Evolutionary conservation across 2,888 invertebrate genomes (phyloP).

Genomic region (Dicycla oo): DNA sequence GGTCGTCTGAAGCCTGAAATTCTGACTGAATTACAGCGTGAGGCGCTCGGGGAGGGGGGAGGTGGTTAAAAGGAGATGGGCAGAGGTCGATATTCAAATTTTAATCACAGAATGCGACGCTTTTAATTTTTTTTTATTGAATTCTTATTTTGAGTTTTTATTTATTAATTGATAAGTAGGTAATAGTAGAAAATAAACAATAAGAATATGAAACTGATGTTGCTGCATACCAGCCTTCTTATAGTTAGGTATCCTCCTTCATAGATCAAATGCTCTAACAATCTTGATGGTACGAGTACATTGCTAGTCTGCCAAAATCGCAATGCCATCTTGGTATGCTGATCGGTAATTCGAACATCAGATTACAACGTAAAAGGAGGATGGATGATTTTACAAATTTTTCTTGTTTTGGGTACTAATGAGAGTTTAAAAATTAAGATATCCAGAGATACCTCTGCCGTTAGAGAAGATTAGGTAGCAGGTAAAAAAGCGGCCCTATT

Average conservation of each 20-base stretch:
- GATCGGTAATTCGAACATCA: slow-evolving; percentile 19
- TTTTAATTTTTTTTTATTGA: slow-evolving; percentile 42
- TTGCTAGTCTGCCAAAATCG: slow-evolving; percentile 12
- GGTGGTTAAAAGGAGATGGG: slow-evolving; percentile 57
- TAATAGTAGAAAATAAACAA: neutral
- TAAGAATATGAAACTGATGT: neutral
- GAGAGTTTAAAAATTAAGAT: neutral
- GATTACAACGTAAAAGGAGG: neutral
- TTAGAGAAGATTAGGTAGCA: no score
- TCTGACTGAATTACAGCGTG: slow-evolving; percentile 73
- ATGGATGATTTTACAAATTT: neutral
- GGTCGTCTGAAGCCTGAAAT: slow-evolving; percentile 86
- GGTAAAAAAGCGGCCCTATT: neutral
- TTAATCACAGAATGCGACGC: slow-evolving; percentile 70
- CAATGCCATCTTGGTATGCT: slow-evolving; percentile 12
- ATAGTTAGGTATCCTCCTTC: neutral
- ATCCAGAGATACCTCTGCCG: neutral
- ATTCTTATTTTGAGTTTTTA: slow-evolving; percentile 25
- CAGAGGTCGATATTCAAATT: slow-evolving; percentile 81
- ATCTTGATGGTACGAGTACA: slow-evolving; percentile 2
- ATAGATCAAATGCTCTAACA: slow-evolving; percentile 10
- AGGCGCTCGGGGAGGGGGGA: slow-evolving; percentile 62
- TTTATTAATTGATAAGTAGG: no score
- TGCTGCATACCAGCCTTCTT: neutral
- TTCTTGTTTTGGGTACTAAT: neutral